These are phyloP conservation scores for Escarpia spicata DNA, from an alignment of 2,888 invertebrate species.

Conservation along the genomic window DNA sequence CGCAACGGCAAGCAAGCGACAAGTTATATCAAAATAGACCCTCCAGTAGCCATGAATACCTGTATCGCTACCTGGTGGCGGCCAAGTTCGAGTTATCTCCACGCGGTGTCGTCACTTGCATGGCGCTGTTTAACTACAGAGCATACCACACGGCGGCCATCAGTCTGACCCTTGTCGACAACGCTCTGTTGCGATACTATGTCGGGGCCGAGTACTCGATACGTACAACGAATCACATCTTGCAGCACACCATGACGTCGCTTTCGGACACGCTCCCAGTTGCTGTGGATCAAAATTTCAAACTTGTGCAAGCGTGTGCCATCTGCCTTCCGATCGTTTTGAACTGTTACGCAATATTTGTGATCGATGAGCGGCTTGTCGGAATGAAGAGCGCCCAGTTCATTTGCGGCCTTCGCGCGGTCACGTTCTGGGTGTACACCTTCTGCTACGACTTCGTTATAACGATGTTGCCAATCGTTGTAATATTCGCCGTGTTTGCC, in stretches of 20 bases:
- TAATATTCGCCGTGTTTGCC: too few species aligned
- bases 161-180: neutral
- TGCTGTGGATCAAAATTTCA: neutral
- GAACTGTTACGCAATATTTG: neutral
- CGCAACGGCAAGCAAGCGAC: neutral
- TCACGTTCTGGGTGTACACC: neutral
- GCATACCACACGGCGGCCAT: neutral
- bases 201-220: neutral
- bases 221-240: neutral
- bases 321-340: neutral
- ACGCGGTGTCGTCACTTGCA: neutral
- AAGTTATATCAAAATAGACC: neutral
- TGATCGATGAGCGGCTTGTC: neutral
- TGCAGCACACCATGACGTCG: neutral
- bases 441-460: neutral
- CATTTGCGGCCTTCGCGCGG: neutral
- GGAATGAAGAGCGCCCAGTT: neutral
- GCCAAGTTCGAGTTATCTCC: neutral
- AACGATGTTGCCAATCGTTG: neutral
- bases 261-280: neutral
- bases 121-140: neutral
- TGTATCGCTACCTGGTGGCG: neutral
- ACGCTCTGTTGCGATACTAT: neutral
- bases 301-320: neutral
- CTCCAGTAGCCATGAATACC: neutral